Evolutionary conservation across 2,888 invertebrate species (phyloP).

Genomic region (Microplitis deprimator): DNA sequence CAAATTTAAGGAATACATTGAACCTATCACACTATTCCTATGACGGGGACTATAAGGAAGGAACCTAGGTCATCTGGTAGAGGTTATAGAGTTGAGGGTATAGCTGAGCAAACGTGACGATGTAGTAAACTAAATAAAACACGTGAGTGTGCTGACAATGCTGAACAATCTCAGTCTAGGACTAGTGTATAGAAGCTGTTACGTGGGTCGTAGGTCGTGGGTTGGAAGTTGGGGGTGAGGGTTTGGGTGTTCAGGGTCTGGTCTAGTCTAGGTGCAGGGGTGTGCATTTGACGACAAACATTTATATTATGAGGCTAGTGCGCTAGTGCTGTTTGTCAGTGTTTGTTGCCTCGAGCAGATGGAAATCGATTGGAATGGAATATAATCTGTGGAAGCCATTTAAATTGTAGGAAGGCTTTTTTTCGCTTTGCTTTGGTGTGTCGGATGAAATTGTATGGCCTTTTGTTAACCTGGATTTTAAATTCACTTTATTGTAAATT

Average conservation of each 20-base stretch:
- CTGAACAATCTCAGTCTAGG: background rate
- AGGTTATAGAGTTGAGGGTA: background rate
- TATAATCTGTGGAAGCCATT: conserved; percentile 55
- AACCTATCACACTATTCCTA: too few species aligned
- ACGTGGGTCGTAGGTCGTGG: background rate
- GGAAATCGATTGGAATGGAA: conserved; percentile 64
- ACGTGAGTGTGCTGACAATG: conserved; percentile 1
- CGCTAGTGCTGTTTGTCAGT: background rate
- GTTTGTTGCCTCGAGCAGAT: conserved; percentile 33
- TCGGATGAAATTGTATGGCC: background rate
- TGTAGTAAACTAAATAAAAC: conserved; percentile 15
- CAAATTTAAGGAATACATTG: background rate
- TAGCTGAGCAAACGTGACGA: conserved; percentile 20
- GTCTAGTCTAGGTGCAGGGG: background rate
- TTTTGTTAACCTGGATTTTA: background rate
- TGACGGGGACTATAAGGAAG: background rate
- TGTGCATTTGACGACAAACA: conserved; percentile 26
- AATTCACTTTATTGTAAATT: conserved; percentile 6
- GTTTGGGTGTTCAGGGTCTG: background rate
- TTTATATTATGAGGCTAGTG: conserved; percentile 19
- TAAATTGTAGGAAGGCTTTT: conserved; percentile 61
- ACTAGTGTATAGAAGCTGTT: background rate
- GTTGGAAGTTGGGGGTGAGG: background rate
- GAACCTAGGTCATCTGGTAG: background rate
- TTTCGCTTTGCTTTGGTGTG: conserved; percentile 48